Conservation (phyloP, 1,140 invertebrate genomes). For the Atta colombica region DNA sequence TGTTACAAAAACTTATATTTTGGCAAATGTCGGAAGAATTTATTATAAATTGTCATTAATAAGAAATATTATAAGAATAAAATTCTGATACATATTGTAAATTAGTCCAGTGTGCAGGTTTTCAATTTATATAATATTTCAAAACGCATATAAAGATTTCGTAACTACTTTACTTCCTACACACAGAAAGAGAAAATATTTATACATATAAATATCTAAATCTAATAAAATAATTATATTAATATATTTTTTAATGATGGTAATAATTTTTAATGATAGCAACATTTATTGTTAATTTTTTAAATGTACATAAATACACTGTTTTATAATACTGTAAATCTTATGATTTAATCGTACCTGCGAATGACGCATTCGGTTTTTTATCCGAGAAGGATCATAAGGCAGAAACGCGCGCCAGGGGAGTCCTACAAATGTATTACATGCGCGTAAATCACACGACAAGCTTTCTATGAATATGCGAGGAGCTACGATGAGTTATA, state of each 20-base stretch:
- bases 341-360: slow-evolving; percentile 42
- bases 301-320: neutral
- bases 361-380: slow-evolving; percentile 38
- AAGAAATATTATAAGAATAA: too few relatives aligned
- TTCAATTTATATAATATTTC: neutral
- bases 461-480: slow-evolving; percentile 65
- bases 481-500: slow-evolving; percentile 60
- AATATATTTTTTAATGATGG: neutral
- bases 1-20: too few relatives aligned
- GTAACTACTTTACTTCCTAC: neutral
- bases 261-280: neutral
- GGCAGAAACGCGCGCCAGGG: slow-evolving; percentile 35
- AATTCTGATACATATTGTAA: too few relatives aligned
- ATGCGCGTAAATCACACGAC: slow-evolving; percentile 58
- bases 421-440: slow-evolving; percentile 60
- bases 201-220: neutral
- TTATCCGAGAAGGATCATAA: slow-evolving; percentile 28
- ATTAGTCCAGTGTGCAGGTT: too few relatives aligned
- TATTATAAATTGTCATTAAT: too few relatives aligned
- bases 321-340: neutral
- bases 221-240: neutral
- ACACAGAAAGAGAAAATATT: neutral
- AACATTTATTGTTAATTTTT: neutral
- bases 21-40: too few relatives aligned
- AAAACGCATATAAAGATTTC: neutral